These are phyloP conservation scores for Parnassius orleans DNA, from an alignment of 2,888 invertebrate species.

Conservation along the genomic window DNA sequence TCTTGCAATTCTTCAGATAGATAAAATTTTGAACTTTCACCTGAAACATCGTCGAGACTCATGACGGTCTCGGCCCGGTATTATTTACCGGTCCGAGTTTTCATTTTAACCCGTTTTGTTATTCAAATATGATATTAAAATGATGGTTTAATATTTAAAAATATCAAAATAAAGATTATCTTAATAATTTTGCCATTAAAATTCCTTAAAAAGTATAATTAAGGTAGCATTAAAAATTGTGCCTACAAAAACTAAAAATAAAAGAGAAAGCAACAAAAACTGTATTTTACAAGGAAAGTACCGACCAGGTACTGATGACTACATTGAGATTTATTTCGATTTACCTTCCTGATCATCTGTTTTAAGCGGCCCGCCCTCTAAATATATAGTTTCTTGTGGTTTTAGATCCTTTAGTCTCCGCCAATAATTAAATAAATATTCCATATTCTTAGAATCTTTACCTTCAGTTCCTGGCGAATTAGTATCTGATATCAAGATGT, in stretches of 20 bases:
- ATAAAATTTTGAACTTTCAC: slow-evolving; percentile 75
- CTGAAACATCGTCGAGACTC: slow-evolving; percentile 75
- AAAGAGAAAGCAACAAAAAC: slow-evolving; percentile 56
- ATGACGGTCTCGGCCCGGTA: slow-evolving; percentile 56
- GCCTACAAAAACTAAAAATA: slow-evolving; percentile 31
- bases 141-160: slow-evolving; percentile 2
- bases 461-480: slow-evolving; percentile 37
- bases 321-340: slow-evolving; percentile 26
- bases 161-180: background rate
- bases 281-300: slow-evolving; percentile 22
- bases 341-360: slow-evolving; percentile 66
- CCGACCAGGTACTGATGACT: slow-evolving; percentile 1
- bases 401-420: slow-evolving; percentile 59
- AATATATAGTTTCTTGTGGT: slow-evolving; percentile 59
- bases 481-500: slow-evolving; percentile 33
- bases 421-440: slow-evolving; percentile 70
- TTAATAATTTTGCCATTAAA: background rate
- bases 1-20: slow-evolving; percentile 78
- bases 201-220: slow-evolving; percentile 1
- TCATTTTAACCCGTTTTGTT: slow-evolving; percentile 14
- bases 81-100: slow-evolving; percentile 40
- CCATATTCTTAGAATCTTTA: slow-evolving; percentile 65
- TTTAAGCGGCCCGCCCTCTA: slow-evolving; percentile 71
- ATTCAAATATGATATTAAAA: slow-evolving; percentile 10
- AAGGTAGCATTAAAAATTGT: slow-evolving; percentile 19